Percentiles rank a stretch among this genome's conserved stretches.
Evolutionary conservation across 1,140 invertebrate genomes (phyloP).

Genomic region (Cydia fagiglandana): DNA sequence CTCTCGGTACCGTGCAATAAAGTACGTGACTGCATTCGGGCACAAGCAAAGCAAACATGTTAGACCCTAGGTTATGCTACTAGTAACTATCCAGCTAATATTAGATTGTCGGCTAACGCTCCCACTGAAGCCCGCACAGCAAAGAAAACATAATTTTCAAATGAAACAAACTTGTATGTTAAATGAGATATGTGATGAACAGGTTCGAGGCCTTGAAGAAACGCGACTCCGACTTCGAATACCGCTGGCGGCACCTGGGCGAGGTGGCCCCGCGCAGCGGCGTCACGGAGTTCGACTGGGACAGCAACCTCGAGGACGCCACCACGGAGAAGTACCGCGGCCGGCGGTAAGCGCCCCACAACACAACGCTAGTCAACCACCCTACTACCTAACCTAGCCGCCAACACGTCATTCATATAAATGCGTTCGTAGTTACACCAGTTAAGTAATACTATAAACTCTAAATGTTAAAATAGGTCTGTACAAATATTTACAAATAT

Average conservation of each 20-base stretch:
- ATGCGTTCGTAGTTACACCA: constrained; percentile 13
- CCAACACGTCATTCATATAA: not conserved
- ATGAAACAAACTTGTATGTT: too few species aligned
- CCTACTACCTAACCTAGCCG: constrained; percentile 6
- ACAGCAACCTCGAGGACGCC: constrained; percentile 88
- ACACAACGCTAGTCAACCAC: not conserved
- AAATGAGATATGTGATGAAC: not conserved
- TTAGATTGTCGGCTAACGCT: not conserved
- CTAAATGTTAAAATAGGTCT: constrained; percentile 25
- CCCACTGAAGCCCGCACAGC: not conserved
- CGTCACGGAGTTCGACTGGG: constrained; percentile 92
- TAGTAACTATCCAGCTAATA: not conserved
- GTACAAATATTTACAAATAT: constrained; percentile 29
- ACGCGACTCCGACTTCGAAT: constrained; percentile 88
- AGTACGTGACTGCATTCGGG: not conserved
- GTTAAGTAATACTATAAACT: constrained; percentile 23
- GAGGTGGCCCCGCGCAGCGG: constrained; percentile 85
- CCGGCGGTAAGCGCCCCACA: constrained; percentile 24
- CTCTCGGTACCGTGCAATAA: not conserved
- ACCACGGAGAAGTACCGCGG: constrained; percentile 73
- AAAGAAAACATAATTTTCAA: not conserved
- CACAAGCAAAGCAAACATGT: not conserved
- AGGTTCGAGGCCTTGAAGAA: constrained; percentile 90
- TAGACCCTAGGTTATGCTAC: not conserved
- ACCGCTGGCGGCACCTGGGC: constrained; percentile 88